Conservation (phyloP, 1,140 invertebrate genomes). For the Cataglyphis hispanica region DNA sequence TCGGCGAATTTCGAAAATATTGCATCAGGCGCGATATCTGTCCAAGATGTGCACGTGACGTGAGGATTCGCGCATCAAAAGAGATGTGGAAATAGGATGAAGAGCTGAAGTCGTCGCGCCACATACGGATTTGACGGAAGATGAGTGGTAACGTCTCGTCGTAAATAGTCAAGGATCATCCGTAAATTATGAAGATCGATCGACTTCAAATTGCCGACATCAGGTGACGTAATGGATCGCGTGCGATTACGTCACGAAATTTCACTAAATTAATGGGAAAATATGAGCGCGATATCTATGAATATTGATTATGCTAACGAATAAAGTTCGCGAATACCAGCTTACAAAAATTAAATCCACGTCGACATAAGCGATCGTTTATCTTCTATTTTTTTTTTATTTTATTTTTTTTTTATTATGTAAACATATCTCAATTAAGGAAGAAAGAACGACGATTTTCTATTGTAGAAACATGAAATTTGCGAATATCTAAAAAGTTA, state of each 20-base stretch:
- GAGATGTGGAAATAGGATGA: slow-evolving; percentile 56
- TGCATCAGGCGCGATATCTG: not conserved
- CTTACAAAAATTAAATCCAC: not conserved
- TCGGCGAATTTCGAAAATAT: not conserved
- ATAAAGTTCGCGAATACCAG: not conserved
- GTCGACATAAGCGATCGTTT: slow-evolving; percentile 3
- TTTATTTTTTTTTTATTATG: not conserved
- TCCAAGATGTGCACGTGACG: slow-evolving; percentile 41
- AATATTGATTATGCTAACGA: slow-evolving; percentile 23
- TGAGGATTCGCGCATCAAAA: slow-evolving; percentile 62
- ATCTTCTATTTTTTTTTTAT: not conserved
- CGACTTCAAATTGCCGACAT: slow-evolving; percentile 66
- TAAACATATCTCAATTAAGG: not conserved
- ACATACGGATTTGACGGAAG: slow-evolving; percentile 58
- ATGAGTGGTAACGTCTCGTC: slow-evolving; percentile 67
- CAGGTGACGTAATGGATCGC: slow-evolving; percentile 73
- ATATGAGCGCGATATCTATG: slow-evolving; percentile 19
- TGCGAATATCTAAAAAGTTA: not conserved
- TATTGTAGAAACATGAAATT: not conserved
- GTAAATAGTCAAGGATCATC: slow-evolving; percentile 67
- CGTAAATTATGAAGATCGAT: slow-evolving; percentile 73
- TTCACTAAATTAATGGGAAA: slow-evolving; percentile 58
- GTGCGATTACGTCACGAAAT: slow-evolving; percentile 69
- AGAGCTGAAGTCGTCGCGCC: slow-evolving; percentile 54
- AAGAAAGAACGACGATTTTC: not conserved